phyloP scores from a whole-genome alignment of 2,888 invertebrate species.

The Itoplectis maculator region DNA sequence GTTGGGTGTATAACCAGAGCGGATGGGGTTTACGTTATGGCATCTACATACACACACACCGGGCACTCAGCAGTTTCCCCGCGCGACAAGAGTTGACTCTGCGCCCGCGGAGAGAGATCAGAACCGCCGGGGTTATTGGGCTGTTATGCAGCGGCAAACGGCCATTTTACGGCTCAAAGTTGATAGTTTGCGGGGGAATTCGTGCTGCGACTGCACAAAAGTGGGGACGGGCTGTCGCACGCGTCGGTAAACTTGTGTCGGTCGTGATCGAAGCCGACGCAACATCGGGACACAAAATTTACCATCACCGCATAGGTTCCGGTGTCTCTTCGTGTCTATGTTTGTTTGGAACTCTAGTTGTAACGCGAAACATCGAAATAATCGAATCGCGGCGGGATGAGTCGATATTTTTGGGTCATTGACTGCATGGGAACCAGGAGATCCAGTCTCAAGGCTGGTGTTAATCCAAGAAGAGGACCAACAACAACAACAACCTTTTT shows the following conservation, averaged over 20 bases:
- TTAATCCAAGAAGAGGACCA: too few species aligned
- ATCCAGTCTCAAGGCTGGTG: too few species aligned
- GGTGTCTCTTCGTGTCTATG: neutral
- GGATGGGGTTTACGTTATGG: neutral
- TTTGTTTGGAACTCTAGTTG: too few species aligned
- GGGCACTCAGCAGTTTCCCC: neutral
- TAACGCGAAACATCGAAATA: too few species aligned
- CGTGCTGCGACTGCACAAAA: conserved; percentile 27
- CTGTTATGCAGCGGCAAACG: conserved; percentile 22
- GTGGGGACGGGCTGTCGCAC: conserved; percentile 14
- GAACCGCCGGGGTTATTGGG: conserved; percentile 27
- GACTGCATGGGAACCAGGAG: too few species aligned
- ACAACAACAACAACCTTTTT: too few species aligned
- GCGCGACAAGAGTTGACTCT: conserved; percentile 1
- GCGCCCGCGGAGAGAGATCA: conserved; percentile 16
- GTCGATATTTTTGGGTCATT: too few species aligned
- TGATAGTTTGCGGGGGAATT: conserved; percentile 35
- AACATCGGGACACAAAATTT: neutral
- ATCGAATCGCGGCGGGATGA: too few species aligned
- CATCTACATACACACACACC: conserved; percentile 27
- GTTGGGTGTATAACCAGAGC: conserved; percentile 1
- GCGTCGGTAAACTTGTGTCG: conserved; percentile 18
- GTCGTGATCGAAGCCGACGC: conserved; percentile 9
- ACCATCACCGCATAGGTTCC: neutral
- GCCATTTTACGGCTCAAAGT: conserved; percentile 38